A percentile compares a stretch with the other conserved stretches of the same genome.
These are phyloP conservation scores for Nesogale talazaci DNA, from an alignment of 2,113 vertebrate genomes.

Conservation along the genomic window DNA sequence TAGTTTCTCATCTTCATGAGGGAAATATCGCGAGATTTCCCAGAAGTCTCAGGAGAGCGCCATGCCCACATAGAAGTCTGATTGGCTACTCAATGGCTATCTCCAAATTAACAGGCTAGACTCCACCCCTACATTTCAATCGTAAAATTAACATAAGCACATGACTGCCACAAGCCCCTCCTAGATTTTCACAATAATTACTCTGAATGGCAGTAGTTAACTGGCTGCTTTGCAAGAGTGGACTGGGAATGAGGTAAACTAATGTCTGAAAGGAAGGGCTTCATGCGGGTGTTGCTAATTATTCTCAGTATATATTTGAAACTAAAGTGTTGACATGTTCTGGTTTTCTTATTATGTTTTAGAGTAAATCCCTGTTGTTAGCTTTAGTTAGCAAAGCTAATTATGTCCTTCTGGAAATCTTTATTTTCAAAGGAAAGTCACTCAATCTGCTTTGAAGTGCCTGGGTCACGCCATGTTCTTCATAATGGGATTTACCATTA, in stretches of 20 bases:
- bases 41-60: too few species aligned
- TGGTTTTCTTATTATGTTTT: background rate
- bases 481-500: conserved; percentile 93
- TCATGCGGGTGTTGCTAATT: too few species aligned
- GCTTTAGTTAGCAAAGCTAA: conserved; percentile 42
- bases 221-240: background rate
- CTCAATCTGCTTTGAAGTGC: conserved; percentile 84
- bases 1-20: too few species aligned
- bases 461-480: conserved; percentile 90
- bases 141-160: too few species aligned
- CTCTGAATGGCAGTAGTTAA: background rate
- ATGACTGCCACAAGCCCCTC: too few species aligned
- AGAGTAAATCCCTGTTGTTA: background rate
- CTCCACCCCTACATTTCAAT: too few species aligned
- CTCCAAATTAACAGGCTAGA: too few species aligned
- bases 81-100: too few species aligned
- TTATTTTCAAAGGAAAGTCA: conserved; percentile 87
- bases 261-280: background rate
- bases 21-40: too few species aligned
- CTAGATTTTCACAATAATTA: background rate
- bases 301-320: background rate
- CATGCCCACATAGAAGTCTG: too few species aligned
- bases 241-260: background rate
- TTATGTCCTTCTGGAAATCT: background rate
- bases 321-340: background rate